Percentiles rank a stretch among this genome's conserved stretches.
These are phyloP conservation scores for Halcyon badia DNA, from an alignment of 2,797 vertebrate genomes.

Conservation along the genomic window DNA sequence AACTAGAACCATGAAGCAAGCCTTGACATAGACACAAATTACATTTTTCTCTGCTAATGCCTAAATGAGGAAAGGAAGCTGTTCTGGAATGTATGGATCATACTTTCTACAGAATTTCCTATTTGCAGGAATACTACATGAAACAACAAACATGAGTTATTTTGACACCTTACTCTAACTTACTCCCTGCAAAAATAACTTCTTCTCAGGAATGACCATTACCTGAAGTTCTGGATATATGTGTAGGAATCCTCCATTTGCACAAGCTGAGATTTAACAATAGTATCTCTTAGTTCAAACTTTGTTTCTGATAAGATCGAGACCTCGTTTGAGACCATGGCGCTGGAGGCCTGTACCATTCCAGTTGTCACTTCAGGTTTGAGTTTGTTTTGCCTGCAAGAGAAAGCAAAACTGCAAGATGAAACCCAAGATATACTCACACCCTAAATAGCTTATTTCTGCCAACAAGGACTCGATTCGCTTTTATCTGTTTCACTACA, in stretches of 20 bases:
- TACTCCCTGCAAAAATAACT: not conserved
- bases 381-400: slow-evolving; percentile 80
- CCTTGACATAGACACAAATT: not conserved
- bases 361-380: slow-evolving; percentile 84
- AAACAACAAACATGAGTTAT: not conserved
- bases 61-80: not conserved
- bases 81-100: not conserved
- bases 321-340: slow-evolving; percentile 85
- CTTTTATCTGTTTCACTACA: not conserved
- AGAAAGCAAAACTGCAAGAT: not conserved
- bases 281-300: slow-evolving; percentile 90
- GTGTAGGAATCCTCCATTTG: slow-evolving; percentile 92
- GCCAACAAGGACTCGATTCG: accelerated
- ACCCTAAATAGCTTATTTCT: not conserved
- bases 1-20: not conserved
- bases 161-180: not conserved
- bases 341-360: slow-evolving; percentile 84
- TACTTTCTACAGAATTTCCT: not conserved
- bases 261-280: slow-evolving; percentile 89
- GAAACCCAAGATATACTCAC: not conserved
- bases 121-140: not conserved
- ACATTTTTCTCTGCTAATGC: not conserved
- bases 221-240: slow-evolving; percentile 90
- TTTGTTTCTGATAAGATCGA: slow-evolving; percentile 89
- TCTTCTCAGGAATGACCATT: not conserved